A percentile compares a stretch with the other conserved stretches of the same genome.
Conservation (phyloP, 2,113 vertebrate genomes). For the Vulpes lagopus region DNA sequence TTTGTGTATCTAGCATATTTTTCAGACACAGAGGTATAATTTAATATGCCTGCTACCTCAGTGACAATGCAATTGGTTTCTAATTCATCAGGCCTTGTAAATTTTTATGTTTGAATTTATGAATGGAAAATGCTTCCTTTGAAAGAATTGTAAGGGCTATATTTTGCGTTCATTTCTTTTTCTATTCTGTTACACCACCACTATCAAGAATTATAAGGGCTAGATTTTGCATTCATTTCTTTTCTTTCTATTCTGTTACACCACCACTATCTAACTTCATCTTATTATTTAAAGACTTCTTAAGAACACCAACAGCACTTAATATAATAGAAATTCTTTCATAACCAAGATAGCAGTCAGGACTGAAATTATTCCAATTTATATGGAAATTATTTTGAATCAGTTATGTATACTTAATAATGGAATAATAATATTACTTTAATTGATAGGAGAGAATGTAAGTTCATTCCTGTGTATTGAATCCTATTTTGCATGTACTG, state of each 20-base stretch:
- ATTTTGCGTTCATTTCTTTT: slow-evolving; percentile 27
- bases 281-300: slow-evolving; percentile 42
- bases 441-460: not conserved
- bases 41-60: slow-evolving; percentile 58
- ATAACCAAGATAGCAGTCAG: not conserved
- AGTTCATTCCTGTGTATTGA: not conserved
- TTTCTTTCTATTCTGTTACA: not conserved
- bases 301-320: slow-evolving; percentile 25
- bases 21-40: slow-evolving; percentile 47
- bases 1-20: slow-evolving; percentile 42
- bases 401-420: slow-evolving; percentile 2
- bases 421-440: not conserved
- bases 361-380: slow-evolving; percentile 53
- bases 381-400: slow-evolving; percentile 45
- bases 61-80: slow-evolving; percentile 71
- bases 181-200: not conserved
- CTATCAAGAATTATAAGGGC: not conserved
- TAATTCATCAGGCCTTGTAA: slow-evolving; percentile 64
- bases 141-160: slow-evolving; percentile 22
- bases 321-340: slow-evolving; percentile 24
- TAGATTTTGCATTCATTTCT: slow-evolving; percentile 5
- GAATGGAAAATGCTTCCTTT: slow-evolving; percentile 37
- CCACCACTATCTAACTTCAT: not conserved
- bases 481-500: not conserved
- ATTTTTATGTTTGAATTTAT: slow-evolving; percentile 63